Evolutionary conservation across 2,888 invertebrate species (phyloP).

Genomic region (Seira ritae): DNA sequence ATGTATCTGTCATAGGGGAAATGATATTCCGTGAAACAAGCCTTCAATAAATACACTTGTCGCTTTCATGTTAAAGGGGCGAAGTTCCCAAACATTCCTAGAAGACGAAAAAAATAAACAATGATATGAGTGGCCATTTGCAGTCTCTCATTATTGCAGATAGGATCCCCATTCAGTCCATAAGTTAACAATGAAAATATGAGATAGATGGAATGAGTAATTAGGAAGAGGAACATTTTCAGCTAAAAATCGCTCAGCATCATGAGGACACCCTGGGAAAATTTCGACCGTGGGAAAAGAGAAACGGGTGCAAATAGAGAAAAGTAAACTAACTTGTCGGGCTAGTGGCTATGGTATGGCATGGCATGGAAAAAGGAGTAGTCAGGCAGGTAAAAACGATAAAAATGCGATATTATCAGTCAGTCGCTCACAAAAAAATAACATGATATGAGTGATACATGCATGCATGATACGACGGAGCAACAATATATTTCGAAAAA

Average conservation of each 20-base stretch:
- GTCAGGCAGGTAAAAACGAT: constrained; percentile 53
- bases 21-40: constrained; percentile 13
- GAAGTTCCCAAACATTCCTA: constrained; percentile 12
- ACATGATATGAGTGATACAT: constrained; percentile 44
- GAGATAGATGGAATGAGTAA: constrained; percentile 70
- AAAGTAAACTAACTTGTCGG: constrained; percentile 43
- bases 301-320: constrained; percentile 61
- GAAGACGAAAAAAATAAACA: constrained; percentile 14
- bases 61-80: constrained; percentile 30
- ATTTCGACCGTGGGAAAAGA: constrained; percentile 73
- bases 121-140: constrained; percentile 55
- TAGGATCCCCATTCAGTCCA: constrained; percentile 35
- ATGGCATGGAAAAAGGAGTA: constrained; percentile 14
- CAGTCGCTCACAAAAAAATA: constrained; percentile 30
- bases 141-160: constrained; percentile 25
- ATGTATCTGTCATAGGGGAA: constrained; percentile 19
- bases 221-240: constrained; percentile 68
- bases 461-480: constrained; percentile 15
- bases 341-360: constrained; percentile 21
- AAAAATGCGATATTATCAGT: constrained; percentile 68
- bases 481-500: constrained; percentile 55
- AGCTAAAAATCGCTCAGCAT: constrained; percentile 60
- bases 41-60: constrained; percentile 29
- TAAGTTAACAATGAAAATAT: constrained; percentile 62
- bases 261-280: constrained; percentile 70